Base-by-base conservation (phyloP, 92 coral and sea anemone species). In the Anthopleura xanthogrammica region DNA sequence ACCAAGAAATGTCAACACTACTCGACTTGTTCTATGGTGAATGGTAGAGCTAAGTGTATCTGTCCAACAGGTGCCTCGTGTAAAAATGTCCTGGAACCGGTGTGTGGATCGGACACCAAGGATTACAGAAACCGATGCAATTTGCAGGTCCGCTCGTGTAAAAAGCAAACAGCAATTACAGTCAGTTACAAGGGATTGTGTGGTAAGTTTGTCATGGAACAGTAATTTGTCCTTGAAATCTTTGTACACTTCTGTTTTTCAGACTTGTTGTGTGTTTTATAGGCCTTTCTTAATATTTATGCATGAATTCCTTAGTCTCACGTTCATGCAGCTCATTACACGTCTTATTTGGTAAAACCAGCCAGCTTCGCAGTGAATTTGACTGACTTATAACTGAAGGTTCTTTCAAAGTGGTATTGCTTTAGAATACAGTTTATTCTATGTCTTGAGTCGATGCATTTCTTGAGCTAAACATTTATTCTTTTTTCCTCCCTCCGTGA, bases 51-150 rank as follows among this genome's bases (percentile, higher is more conserved):
- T 17, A 43, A 42, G 46, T 97, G 99, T 83, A 82, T 87, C 52
- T 97, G 99, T 73, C 98, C 99, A 9, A 83, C 72, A 76, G 75
- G 81, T 52, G 85, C 85, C 20, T 87, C 83, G 17, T 97, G 99
- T 85, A 64, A 81, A 13, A 16, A 75, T n/a, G 75, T 50, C 29
- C 74, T 83, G 17, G 79, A 77, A 58, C 90, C 94, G 16, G 92
- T 97, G 4, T 97, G 99, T 79, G 99, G 99, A 16, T 70, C 92
- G 40, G 98, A 97, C 71, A 85, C 87, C 60, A 74, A 72, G 46
- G 84, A 76, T 16, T 94, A 97, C 84, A 41, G 39, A 5, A 97
- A 81, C 72, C 88, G 87, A 12, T 97, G 99, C 68, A 86, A 88
- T 56, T 85, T 94, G 90, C 78, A 83, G 82, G 96, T 91, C 1